Base-by-base conservation (phyloP, 1,140 invertebrate genomes). In the Cherax quadricarinatus region DNA sequence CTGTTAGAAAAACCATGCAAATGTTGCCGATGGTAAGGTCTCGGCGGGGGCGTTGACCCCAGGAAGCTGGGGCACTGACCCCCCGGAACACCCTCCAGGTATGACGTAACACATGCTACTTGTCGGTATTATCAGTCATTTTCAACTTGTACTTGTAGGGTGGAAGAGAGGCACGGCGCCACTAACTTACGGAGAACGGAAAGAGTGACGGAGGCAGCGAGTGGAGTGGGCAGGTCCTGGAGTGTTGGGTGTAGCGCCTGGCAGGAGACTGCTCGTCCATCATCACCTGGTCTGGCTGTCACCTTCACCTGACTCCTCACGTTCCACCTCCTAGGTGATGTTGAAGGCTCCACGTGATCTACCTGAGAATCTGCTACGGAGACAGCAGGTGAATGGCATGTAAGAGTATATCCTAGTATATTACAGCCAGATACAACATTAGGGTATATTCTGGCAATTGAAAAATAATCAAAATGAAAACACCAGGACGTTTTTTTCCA, bases 141-240 rank as follows among this genome's bases (percentile, higher is more conserved):
- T 78, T 24, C n/a, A n/a, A 93, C 82, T 86, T 41, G 30, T 41
- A 93, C 82, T 86, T 41, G 30, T 41, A 41, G 30, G 0, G 30
- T 41, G 30, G 0, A 41, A 41, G 30, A 41, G 0, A 2, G 30
- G 30, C 30, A 41, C 30, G 30, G 30, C 30, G 30, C 30, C 30
- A 41, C 30, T 41, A 41, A 91, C 90, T 60, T 62, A 91, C 90
- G 83, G 7, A 86, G 49, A 9, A 91, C 90, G 53, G 90, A 85
- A 70, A 91, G 90, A 3, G 78, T 86, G 6, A 91, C 73, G 2
- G 90, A 80, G 14, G 73, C 30, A 53, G 12, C 24, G 66, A 49
- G 62, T 12, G 41, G 0, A 12, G 12, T 24, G 48, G 5, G 70
- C 6, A n/a, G 1, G 53, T 30, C 4, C 0, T 9, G 4, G n/a